A percentile compares a stretch with the other conserved stretches of the same genome.
Evolutionary conservation across 1,140 invertebrate species (phyloP).

Genomic region (Propsilocerus akamusi): DNA sequence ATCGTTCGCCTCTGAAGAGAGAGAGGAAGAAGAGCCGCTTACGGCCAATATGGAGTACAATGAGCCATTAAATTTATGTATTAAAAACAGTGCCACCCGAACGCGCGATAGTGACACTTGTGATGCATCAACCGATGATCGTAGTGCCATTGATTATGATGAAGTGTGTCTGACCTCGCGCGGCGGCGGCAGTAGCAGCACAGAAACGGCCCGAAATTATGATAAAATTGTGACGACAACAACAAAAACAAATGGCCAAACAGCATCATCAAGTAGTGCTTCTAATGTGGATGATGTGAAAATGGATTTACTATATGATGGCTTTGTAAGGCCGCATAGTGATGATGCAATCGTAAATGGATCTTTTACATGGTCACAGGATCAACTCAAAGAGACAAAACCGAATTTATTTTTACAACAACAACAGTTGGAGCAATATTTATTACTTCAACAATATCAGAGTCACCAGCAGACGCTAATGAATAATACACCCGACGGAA

Average conservation of each 20-base stretch:
- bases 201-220: too few species aligned
- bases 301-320: too few species aligned
- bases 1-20: background rate
- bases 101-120: too few species aligned
- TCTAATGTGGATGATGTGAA: background rate
- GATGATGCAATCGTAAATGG: too few species aligned
- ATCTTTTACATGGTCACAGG: too few species aligned
- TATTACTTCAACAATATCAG: slow-evolving; percentile 4
- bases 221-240: background rate
- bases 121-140: too few species aligned
- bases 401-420: slow-evolving; percentile 1
- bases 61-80: background rate
- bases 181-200: too few species aligned
- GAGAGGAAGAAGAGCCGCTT: background rate
- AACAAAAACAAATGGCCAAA: background rate
- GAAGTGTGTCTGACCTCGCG: background rate
- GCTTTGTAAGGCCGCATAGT: too few species aligned
- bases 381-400: background rate
- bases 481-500: background rate
- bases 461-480: background rate
- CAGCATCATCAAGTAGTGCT: background rate
- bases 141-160: background rate
- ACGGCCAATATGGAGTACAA: background rate
- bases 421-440: background rate
- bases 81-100: background rate